A percentile compares a stretch with the other conserved stretches of the same genome.
phyloP scores from a whole-genome alignment of 92 coral and sea anemone genomes.

The Palythoa heliodiscus region DNA sequence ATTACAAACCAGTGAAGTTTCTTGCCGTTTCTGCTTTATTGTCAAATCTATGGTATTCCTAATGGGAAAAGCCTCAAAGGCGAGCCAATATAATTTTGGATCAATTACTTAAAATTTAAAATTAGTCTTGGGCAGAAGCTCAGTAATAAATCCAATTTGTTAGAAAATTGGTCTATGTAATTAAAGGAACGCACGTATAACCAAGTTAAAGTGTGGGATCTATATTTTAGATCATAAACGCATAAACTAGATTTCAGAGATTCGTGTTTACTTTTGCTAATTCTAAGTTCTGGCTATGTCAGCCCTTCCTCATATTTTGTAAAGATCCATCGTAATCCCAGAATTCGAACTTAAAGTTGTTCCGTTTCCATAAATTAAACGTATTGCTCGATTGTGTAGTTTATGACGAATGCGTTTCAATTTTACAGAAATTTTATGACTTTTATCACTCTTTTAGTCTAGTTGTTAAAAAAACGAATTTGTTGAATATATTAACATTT shows the following conservation, averaged over 20 bases:
- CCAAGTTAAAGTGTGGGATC: constrained; percentile 13
- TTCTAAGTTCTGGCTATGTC: neutral
- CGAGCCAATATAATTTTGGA: constrained; percentile 5
- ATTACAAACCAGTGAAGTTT: neutral
- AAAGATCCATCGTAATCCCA: too few species aligned
- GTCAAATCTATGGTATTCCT: neutral
- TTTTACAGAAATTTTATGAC: neutral
- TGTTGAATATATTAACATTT: constrained; percentile 36
- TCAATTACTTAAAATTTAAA: constrained; percentile 38
- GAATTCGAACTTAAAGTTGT: too few species aligned
- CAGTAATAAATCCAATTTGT: constrained; percentile 16
- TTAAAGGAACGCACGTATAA: neutral
- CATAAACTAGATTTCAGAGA: neutral
- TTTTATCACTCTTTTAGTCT: neutral
- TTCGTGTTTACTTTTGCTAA: neutral
- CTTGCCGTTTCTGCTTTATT: neutral
- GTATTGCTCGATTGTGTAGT: too few species aligned
- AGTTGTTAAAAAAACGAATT: neutral
- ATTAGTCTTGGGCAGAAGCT: neutral
- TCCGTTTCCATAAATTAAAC: too few species aligned
- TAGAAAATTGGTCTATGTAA: constrained; percentile 32
- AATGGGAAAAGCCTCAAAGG: neutral
- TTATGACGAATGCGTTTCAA: too few species aligned
- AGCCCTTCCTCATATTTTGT: too few species aligned
- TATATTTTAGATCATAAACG: constrained; percentile 1